phyloP scores from a whole-genome alignment of 2,113 vertebrate species.

The Capreolus pygargus region DNA sequence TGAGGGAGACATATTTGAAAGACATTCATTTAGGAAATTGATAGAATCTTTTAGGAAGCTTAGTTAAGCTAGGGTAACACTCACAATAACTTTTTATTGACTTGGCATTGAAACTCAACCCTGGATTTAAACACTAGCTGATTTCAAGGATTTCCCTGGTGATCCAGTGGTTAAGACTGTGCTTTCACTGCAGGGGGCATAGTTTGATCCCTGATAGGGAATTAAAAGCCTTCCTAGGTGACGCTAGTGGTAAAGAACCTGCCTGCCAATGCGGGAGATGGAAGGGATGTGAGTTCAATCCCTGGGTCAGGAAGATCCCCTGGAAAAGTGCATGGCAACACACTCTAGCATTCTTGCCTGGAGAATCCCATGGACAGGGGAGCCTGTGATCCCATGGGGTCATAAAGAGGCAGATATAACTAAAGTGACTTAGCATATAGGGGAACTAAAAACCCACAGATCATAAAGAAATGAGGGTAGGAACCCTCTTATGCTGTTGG shows the following conservation, averaged over 20 bases:
- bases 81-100: background rate
- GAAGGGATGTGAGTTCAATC: background rate
- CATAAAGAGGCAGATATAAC: background rate
- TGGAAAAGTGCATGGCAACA: background rate
- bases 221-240: background rate
- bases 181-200: background rate
- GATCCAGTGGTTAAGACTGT: background rate
- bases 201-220: background rate
- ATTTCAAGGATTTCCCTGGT: background rate
- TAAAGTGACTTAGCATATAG: background rate
- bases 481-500: background rate
- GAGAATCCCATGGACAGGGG: background rate
- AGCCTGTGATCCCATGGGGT: background rate
- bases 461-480: background rate
- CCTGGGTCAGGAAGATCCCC: background rate
- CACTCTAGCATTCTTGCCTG: background rate
- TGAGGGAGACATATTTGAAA: background rate
- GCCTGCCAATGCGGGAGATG: background rate
- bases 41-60: constrained; percentile 10
- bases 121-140: background rate
- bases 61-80: background rate
- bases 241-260: background rate
- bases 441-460: background rate
- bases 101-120: constrained; percentile 2
- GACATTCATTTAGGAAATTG: background rate